phyloP scores from a whole-genome alignment of 2,888 invertebrate genomes.

The Heliconius ethilla region DNA sequence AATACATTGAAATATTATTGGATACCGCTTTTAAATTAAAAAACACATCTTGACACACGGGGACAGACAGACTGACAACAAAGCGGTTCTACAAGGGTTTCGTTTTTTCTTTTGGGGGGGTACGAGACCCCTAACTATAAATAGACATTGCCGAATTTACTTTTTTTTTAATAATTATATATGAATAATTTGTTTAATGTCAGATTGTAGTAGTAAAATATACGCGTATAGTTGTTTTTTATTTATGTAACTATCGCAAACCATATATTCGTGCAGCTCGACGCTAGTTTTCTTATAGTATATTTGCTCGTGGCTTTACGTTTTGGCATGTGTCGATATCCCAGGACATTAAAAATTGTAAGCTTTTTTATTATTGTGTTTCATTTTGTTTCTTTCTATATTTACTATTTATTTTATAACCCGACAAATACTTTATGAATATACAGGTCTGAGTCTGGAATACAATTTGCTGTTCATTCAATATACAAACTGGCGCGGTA shows the following conservation, averaged over 20 bases:
- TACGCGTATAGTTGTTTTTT: constrained; percentile 69
- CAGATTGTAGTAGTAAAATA: constrained; percentile 51
- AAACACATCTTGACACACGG: neutral
- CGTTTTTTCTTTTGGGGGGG: too few species aligned
- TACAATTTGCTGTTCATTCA: too few species aligned
- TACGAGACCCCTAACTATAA: too few species aligned
- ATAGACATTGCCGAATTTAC: neutral
- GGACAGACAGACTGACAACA: too few species aligned
- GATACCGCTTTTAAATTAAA: too few species aligned
- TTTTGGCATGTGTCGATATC: constrained; percentile 75
- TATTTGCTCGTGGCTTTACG: constrained; percentile 70
- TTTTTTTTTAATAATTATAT: neutral
- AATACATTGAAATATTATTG: too few species aligned
- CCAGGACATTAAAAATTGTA: constrained; percentile 79
- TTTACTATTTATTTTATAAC: constrained; percentile 1
- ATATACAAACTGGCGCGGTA: too few species aligned
- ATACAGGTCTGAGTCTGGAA: too few species aligned
- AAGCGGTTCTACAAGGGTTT: too few species aligned
- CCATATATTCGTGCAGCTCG: constrained; percentile 64
- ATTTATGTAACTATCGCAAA: constrained; percentile 75
- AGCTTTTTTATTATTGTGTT: constrained; percentile 74
- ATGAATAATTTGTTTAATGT: constrained; percentile 50
- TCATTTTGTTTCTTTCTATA: constrained; percentile 60
- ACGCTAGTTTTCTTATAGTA: constrained; percentile 56
- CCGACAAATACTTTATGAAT: neutral